A percentile compares a stretch with the other conserved stretches of the same genome.
Evolutionary conservation across 1,140 invertebrate species (phyloP).

Genomic region (Drosophila ironensis): DNA sequence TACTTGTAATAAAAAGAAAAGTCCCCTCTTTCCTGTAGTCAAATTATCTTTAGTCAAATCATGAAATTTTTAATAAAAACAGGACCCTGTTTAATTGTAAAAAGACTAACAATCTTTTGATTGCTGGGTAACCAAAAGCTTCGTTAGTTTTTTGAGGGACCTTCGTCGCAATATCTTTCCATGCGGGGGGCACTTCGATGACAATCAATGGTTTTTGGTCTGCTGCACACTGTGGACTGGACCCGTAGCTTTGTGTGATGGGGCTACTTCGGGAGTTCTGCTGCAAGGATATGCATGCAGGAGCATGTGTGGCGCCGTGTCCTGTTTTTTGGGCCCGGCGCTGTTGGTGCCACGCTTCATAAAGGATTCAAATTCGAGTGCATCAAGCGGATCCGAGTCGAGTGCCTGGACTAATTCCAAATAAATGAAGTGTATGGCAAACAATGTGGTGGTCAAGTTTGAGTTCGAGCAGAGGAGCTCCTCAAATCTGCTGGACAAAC

Average conservation of each 20-base stretch:
- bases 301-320: conserved; percentile 42
- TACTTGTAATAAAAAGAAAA: no score
- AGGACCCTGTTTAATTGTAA: no score
- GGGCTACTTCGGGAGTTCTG: conserved; percentile 45
- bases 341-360: conserved; percentile 73
- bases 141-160: not conserved
- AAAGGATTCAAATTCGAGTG: conserved; percentile 81
- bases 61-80: no score
- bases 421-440: conserved; percentile 81
- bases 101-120: not conserved
- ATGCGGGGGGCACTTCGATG: conserved; percentile 62
- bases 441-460: conserved; percentile 74
- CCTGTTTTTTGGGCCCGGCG: conserved; percentile 30
- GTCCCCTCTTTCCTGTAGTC: no score
- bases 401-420: conserved; percentile 73
- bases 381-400: conserved; percentile 40
- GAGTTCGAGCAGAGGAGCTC: not conserved
- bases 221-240: conserved; percentile 59
- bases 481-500: conserved; percentile 48
- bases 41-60: no score
- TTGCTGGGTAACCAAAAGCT: not conserved
- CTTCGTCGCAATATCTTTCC: conserved; percentile 31
- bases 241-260: conserved; percentile 6
- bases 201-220: conserved; percentile 82
- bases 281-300: conserved; percentile 41